Evolutionary conservation across 2,113 vertebrate genomes (phyloP), one percentile per base, ranked within the genome.

Genomic region (Vombatus ursinus): DNA sequence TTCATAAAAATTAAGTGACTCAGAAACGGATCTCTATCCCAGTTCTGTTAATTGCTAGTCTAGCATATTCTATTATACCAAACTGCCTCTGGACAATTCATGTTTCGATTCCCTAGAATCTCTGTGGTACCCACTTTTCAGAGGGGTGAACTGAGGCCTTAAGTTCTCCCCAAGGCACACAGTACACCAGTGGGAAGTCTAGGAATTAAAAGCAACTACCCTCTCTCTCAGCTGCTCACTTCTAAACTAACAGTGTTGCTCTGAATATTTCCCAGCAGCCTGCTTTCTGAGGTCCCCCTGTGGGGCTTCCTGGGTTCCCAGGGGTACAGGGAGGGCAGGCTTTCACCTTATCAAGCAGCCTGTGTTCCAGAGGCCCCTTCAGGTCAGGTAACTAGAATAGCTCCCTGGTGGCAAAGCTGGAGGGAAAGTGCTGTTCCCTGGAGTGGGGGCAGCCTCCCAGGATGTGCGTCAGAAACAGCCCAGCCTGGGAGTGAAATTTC

Each of bases 311-410:
- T 16, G 2, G n/a, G n/a, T 84, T 44, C n/a, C 68, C 68, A 84
- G 19, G 68, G 68, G n/a, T 22, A 84, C 16, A 44, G 19, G 6
- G 19, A 84, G n/a, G n/a, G n/a, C 68, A 84, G 68, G 19, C 68
- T 84, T 84, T 84, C 68, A 84, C 68, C 68, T 84, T 84, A 84
- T 22, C n/a, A 44, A 84, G 19, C 68, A 84, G 68, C n/a, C 19
- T 16, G 2, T 84, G 37, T 84, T 84, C n/a, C n/a, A 44, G 68
- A 84, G 68, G 68, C 68, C 68, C 44, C 68, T 84, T n/a, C n/a
- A 84, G 68, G 68, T 84, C 68, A 84, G 68, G 68, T 84, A 84
- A 84, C 68, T 84, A 84, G 68, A 84, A 84, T 84, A 84, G 68
- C 68, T 84, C 68, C 68, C 68, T 84, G 68, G 68, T 44, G 68